phyloP scores from a whole-genome alignment of 2,797 vertebrate species.

The Clarias platycephalus region DNA sequence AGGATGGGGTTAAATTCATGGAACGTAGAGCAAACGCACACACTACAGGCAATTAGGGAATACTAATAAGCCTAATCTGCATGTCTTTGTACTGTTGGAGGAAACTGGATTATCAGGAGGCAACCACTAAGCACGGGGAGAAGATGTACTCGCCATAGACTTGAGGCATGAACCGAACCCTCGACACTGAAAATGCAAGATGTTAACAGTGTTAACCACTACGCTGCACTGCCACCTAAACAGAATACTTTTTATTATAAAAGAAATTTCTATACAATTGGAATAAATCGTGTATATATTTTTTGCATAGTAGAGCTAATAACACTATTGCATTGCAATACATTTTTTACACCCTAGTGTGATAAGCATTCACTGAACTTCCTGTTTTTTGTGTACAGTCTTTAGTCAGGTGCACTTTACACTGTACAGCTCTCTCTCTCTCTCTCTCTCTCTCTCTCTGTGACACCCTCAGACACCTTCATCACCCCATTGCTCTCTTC shows the following conservation, averaged over 20 bases:
- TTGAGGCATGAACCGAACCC: too few species aligned
- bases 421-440: not conserved
- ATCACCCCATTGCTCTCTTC: slow-evolving; percentile 21
- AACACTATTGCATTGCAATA: not conserved
- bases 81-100: too few species aligned
- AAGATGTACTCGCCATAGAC: too few species aligned
- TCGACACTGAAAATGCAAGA: too few species aligned
- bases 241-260: not conserved
- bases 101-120: too few species aligned
- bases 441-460: not conserved
- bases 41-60: too few species aligned
- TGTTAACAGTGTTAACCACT: too few species aligned
- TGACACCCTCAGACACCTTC: slow-evolving; percentile 36
- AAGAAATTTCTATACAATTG: not conserved
- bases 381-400: not conserved
- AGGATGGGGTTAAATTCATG: too few species aligned
- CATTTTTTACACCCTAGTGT: not conserved
- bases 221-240: too few species aligned
- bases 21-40: too few species aligned
- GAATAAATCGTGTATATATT: not conserved
- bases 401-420: not conserved
- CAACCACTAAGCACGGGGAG: too few species aligned
- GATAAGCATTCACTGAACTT: not conserved
- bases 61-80: too few species aligned
- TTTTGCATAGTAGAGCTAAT: not conserved